Base-by-base conservation (phyloP, 1,140 invertebrate species). In the Elymnias hypermnestra region DNA sequence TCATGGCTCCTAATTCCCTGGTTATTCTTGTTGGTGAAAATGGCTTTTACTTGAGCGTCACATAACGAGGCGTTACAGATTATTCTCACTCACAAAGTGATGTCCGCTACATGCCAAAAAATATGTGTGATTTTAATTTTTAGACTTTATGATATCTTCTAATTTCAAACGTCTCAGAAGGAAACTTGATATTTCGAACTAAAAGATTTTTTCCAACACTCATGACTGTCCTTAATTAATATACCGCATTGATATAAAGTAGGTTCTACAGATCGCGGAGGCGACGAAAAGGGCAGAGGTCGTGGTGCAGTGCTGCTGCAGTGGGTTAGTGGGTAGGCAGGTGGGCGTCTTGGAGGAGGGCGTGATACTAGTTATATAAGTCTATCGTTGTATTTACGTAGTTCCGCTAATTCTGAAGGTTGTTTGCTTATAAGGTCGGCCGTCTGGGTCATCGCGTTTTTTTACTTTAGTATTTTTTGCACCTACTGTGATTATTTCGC, bases 331-430 rank as follows among this genome's bases (percentile, higher is more conserved):
- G 35, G 58, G 44, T 36, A 35, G 56, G 49, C 26, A 53, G 41
- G 53, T 46, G 41, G 60, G 58, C 49, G 61, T 47, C 57, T 61
- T 56, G 57, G 36, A 55, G 53, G 63, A 49, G 53, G 45, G 49
- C 31, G 29, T 28, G 21, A 35, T 29, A 13, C 48, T 28, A 37
- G 43, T 73, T 75, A 74, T 47, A 61, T 72, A 73, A 66, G 45
- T 43, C 54, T 44, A 61, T 50, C 52, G 59, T 49, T 50, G 47
- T 66, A 64, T 49, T 52, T 54, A 59, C 53, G 56, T 64, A 65
- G 60, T 71, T 75, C 68, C 64, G 65, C 64, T 66, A 68, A 67
- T 61, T 52, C 58, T 62, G 71, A 79, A 79, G 72, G 72, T 72
- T 74, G 68, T 63, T n/a, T 66, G 55, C 59, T 60, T 57, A 73